phyloP scores from a whole-genome alignment of 2,888 invertebrate species.

The Yponomeuta plumbellus region DNA sequence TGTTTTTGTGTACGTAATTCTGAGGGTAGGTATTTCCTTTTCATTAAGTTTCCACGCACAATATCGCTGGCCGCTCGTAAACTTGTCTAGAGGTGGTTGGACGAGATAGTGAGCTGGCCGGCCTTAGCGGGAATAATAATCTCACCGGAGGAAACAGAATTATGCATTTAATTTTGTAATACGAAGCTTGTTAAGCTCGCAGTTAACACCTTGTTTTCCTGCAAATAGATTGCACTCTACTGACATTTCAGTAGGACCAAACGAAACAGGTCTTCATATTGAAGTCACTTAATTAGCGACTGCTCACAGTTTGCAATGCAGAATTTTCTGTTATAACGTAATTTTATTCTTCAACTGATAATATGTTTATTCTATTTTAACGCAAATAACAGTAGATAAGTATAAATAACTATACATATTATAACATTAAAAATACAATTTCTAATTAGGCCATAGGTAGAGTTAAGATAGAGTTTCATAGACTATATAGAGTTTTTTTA shows the following conservation, averaged over 20 bases:
- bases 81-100: constrained; percentile 41
- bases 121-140: not conserved
- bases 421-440: too few species aligned
- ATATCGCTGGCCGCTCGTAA: constrained; percentile 64
- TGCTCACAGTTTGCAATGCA: not conserved
- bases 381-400: too few species aligned
- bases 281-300: not conserved
- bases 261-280: not conserved
- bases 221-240: not conserved
- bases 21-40: constrained; percentile 26
- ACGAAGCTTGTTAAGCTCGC: not conserved
- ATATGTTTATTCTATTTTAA: too few species aligned
- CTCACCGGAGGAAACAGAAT: not conserved
- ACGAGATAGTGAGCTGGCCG: not conserved
- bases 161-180: constrained; percentile 2
- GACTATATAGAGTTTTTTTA: too few species aligned
- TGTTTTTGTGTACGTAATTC: constrained; percentile 21
- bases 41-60: constrained; percentile 67
- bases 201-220: not conserved
- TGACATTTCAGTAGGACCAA: not conserved
- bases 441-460: too few species aligned
- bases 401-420: too few species aligned
- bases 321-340: too few species aligned
- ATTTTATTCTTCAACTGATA: too few species aligned
- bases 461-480: too few species aligned